phyloP scores from a whole-genome alignment of 2,113 vertebrate genomes.

The Aspidoscelis tigris region DNA sequence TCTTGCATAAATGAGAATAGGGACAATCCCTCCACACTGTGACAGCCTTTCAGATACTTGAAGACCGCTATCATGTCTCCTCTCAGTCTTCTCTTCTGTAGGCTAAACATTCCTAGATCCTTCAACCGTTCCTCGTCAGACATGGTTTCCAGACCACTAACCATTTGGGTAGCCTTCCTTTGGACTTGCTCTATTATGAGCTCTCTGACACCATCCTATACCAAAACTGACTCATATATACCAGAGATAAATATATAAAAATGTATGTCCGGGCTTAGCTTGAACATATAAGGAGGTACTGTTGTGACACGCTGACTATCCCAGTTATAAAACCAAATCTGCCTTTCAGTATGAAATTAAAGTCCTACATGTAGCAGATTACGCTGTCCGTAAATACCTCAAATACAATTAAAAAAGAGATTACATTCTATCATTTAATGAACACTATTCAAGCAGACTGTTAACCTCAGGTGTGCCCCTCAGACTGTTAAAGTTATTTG shows the following conservation, averaged over 20 bases:
- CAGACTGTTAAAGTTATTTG: conserved; percentile 75
- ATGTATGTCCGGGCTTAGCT: background rate
- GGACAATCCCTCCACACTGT: no score
- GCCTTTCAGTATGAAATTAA: conserved; percentile 56
- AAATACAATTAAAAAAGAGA: conserved; percentile 52
- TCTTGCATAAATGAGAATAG: no score
- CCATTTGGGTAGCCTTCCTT: no score
- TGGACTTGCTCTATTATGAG: background rate
- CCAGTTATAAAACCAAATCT: background rate
- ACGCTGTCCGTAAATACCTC: conserved; percentile 51
- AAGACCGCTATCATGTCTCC: no score
- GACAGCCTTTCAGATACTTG: no score
- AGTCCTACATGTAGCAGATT: conserved; percentile 40
- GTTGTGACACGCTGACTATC: accelerated
- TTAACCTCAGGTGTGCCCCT: conserved; percentile 63
- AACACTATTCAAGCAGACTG: conserved; percentile 50
- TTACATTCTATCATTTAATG: conserved; percentile 65
- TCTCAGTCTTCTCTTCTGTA: no score
- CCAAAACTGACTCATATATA: background rate
- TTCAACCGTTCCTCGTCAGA: no score
- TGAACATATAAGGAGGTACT: background rate
- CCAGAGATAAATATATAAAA: conserved; percentile 11
- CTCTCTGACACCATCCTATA: accelerated
- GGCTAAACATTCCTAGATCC: no score
- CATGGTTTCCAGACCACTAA: no score